Conservation (phyloP, 1,140 invertebrate species). For the Drosophila busckii region DNA sequence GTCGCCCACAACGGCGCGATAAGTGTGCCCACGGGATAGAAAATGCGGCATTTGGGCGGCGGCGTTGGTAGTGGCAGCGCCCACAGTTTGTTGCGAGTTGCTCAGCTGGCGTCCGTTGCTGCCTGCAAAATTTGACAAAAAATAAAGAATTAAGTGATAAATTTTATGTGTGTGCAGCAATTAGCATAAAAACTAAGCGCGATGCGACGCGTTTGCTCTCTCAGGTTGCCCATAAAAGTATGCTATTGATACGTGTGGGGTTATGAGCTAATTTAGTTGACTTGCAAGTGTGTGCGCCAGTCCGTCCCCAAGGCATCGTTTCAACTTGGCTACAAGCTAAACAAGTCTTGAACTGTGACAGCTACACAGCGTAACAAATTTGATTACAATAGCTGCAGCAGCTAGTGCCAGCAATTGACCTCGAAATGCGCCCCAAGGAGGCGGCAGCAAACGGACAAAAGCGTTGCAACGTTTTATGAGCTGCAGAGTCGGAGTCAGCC, state of each 20-base stretch:
- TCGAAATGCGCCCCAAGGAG: conserved; percentile 49
- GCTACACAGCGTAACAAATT: conserved; percentile 67
- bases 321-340: conserved; percentile 18
- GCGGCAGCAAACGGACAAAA: conserved; percentile 8
- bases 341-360: conserved; percentile 2
- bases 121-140: conserved; percentile 36
- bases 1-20: conserved; percentile 86
- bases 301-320: too few relatives aligned
- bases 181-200: conserved; percentile 71
- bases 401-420: conserved; percentile 13
- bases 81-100: conserved; percentile 49
- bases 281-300: too few relatives aligned
- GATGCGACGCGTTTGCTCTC: conserved; percentile 2
- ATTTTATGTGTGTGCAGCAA: conserved; percentile 30
- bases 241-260: too few relatives aligned
- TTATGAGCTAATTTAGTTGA: too few relatives aligned
- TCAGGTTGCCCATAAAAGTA: too few relatives aligned
- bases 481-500: too few relatives aligned
- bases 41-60: conserved; percentile 82
- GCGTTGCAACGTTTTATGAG: too few relatives aligned
- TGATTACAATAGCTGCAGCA: conserved; percentile 54
- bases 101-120: conserved; percentile 63
- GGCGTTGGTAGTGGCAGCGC: conserved; percentile 38
- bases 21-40: conserved; percentile 86
- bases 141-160: background rate